Conservation (phyloP, 2,888 invertebrate species). For the Syritta pipiens region DNA sequence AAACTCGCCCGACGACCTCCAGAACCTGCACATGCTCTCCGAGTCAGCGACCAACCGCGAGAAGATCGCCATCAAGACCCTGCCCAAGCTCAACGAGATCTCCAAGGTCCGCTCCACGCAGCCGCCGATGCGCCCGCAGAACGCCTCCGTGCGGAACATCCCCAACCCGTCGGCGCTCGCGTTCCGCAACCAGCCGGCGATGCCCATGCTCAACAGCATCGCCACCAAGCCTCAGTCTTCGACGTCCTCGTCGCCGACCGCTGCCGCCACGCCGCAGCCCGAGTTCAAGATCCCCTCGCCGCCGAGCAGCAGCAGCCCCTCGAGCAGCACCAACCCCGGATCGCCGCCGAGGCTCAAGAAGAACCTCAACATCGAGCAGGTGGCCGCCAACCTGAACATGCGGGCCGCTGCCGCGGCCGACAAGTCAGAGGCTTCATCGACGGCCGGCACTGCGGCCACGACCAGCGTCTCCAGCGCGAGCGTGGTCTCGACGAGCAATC, state of each 20-base stretch:
- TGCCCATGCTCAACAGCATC: conserved; percentile 71
- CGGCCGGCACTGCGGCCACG: conserved; percentile 52
- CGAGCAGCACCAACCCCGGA: conserved; percentile 56
- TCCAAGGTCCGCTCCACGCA: conserved; percentile 53
- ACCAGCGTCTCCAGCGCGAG: conserved; percentile 51
- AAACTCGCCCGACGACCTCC: conserved; percentile 75
- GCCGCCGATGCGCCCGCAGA: conserved; percentile 78
- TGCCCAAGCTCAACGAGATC: conserved; percentile 68
- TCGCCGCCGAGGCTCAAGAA: conserved; percentile 73
- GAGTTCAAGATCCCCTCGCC: conserved; percentile 56
- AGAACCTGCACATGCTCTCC: conserved; percentile 82
- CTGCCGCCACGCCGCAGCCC: conserved; percentile 30
- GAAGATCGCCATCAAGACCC: conserved; percentile 76
- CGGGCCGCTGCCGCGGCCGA: conserved; percentile 75
- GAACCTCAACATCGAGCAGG: conserved; percentile 77
- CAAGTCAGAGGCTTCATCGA: conserved; percentile 73
- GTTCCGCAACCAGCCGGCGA: conserved; percentile 79
- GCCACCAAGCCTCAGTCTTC: conserved; percentile 33
- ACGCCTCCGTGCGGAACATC: conserved; percentile 83
- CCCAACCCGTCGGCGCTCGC: conserved; percentile 83
- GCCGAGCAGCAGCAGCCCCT: conserved; percentile 31
- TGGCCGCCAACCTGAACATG: conserved; percentile 78
- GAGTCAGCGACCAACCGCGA: conserved; percentile 78
- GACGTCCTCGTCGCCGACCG: conserved; percentile 56
- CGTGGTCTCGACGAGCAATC: conserved; percentile 16